Percentiles rank a stretch among this genome's conserved stretches.
phyloP scores from a whole-genome alignment of 2,797 vertebrate species.

The Helarctos malayanus region DNA sequence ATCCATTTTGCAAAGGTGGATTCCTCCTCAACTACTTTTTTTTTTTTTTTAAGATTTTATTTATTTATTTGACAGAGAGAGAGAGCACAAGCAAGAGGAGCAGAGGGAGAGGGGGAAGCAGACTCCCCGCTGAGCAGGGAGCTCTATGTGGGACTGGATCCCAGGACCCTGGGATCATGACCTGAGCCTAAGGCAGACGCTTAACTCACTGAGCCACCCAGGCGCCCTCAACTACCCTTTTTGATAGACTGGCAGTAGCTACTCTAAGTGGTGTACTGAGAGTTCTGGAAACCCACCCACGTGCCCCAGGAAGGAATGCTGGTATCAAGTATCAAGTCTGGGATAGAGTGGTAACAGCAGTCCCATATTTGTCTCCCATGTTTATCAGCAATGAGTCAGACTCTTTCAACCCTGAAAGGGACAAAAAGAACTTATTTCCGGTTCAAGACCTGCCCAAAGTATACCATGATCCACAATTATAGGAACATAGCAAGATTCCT shows the following conservation, averaged over 20 bases:
- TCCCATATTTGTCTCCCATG: neutral
- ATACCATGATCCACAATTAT: accelerated
- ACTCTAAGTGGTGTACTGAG: neutral
- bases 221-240: neutral
- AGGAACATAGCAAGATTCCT: neutral
- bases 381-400: neutral
- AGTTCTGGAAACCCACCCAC: neutral
- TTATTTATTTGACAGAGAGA: too few species aligned
- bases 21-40: neutral
- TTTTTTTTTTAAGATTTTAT: neutral
- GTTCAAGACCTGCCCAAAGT: neutral
- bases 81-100: too few species aligned
- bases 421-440: neutral
- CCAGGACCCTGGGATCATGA: too few species aligned
- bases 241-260: neutral
- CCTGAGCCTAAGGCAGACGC: too few species aligned
- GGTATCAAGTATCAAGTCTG: too few species aligned
- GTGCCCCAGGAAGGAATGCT: neutral
- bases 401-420: too few species aligned
- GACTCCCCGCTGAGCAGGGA: too few species aligned
- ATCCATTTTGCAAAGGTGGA: neutral
- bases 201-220: too few species aligned
- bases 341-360: neutral
- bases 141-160: too few species aligned
- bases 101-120: too few species aligned